Evolutionary conservation across 2,888 invertebrate species (phyloP), one percentile per base, ranked within the genome.

Genomic region (Platypus cylindrus): DNA sequence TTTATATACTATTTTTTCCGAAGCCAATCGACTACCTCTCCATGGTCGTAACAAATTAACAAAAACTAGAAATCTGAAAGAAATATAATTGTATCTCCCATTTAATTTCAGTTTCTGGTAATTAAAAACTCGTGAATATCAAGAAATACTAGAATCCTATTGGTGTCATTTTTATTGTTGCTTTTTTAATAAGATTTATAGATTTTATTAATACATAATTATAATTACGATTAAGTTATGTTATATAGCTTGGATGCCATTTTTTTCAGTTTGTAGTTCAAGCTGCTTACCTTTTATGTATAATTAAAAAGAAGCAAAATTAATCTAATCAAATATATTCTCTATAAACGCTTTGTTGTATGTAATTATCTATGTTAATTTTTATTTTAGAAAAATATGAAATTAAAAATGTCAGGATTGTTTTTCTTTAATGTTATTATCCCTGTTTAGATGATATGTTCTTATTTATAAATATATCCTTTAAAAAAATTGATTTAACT

Each of bases 361-460:
- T n/a, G n/a, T n/a, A n/a, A n/a, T n/a, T n/a, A n/a, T n/a, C n/a
- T n/a, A n/a, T n/a, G n/a, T n/a, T n/a, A n/a, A n/a, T n/a, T n/a
- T n/a, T n/a, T n/a, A n/a, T n/a, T n/a, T n/a, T n/a, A n/a, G n/a
- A n/a, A n/a, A n/a, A n/a, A n/a, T n/a, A n/a, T n/a, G n/a, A n/a
- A n/a, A n/a, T n/a, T n/a, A n/a, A n/a, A n/a, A n/a, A n/a, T n/a
- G 42, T 42, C 46, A 49, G 52, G 51, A 53, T 48, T 53, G 53
- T 52, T 53, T 48, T 51, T 44, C 32, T 7, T 34, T 30, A 35
- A 18, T 17, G 35, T 30, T 35, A 27, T 41, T 37, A 30, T 33
- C 37, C n/a, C 34, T n/a, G n/a, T n/a, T 41, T 41, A 41, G 40
- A 35, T 41, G n/a, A 34, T 38, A 32, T 30, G 18, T 23, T 29